A percentile compares a stretch with the other conserved stretches of the same genome.
phyloP scores from a whole-genome alignment of 2,888 invertebrate genomes.

The Dinocampus coccinellae region DNA sequence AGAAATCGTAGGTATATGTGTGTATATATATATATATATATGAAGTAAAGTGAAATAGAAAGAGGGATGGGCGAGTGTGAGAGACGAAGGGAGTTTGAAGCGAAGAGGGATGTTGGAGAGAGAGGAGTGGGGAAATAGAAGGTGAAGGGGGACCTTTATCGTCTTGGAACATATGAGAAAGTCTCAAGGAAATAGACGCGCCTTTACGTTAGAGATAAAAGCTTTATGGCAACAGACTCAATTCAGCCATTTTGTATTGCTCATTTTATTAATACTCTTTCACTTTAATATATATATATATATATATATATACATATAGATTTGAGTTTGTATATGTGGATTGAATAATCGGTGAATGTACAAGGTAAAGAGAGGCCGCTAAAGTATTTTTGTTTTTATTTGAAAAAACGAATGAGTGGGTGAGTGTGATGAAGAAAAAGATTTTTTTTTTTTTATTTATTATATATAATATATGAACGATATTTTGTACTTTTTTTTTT shows the following conservation, averaged over 20 bases:
- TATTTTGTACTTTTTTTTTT: too few species aligned
- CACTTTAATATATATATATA: neutral
- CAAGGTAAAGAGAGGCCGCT: constrained; percentile 17
- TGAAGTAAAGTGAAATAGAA: neutral
- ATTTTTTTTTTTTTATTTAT: neutral
- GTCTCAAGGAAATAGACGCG: constrained; percentile 40
- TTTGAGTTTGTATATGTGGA: neutral
- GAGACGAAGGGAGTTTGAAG: constrained; percentile 27
- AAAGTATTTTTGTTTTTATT: neutral
- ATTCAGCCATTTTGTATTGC: constrained; percentile 21
- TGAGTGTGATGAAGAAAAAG: neutral
- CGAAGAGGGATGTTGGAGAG: constrained; percentile 3
- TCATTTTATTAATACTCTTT: constrained; percentile 4
- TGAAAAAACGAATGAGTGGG: neutral
- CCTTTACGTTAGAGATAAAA: constrained; percentile 28
- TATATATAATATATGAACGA: too few species aligned
- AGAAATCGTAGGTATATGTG: neutral
- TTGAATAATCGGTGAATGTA: constrained; percentile 11
- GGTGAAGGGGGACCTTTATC: constrained; percentile 25
- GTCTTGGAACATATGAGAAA: constrained; percentile 35
- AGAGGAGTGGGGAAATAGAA: constrained; percentile 7
- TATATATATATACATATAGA: neutral
- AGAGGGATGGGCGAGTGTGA: constrained; percentile 19
- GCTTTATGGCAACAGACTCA: constrained; percentile 1
- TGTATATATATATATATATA: neutral